Base-by-base conservation (phyloP, 2,113 vertebrate species). In the Chiloscyllium plagiosum region DNA sequence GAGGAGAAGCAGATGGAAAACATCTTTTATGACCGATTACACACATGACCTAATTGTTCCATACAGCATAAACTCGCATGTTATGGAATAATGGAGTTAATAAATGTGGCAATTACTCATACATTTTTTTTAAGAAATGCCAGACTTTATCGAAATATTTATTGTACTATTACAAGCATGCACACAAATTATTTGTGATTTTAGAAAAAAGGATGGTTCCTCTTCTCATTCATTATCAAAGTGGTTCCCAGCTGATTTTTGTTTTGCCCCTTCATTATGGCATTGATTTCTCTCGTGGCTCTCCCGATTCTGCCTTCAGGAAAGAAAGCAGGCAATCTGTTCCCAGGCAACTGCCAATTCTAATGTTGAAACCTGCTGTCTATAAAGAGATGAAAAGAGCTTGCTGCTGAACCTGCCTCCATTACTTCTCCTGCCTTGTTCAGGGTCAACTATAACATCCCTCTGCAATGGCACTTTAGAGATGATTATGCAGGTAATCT, bases 1-100 rank as follows among this genome's bases (percentile, higher is more conserved):
- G 96, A 96, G 92, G 50, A 96, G 29, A 56, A 95, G 96, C 96
- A 97, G 96, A 97, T 96, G 13, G 70, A 33, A 95, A 96, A n/a
- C 96, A 85, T 72, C 95, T 96, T 95, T 3, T 94, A 90, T 96
- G 96, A 96, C 96, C 85, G 68, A 96, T 83, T 72, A 96, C 56
- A 96, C 80, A 97, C 96, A 61, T 97, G 96, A 94, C 92, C 96
- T 96, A 95, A 95, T 89, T 95, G 86, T 66, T 61, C 96, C 29
- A 7, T 94, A 61, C n/a, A 87, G 69, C 65, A 87, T 85, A 95
- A 85, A 33, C 12, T 94, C 69, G 66, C 37, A 94, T 68, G 20
- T 70, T n/a, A 70, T 47, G 24, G 92, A 69, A 94, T 90, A 94
- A 22, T 47, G 92, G n/a, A 3, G 22, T 94, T 70, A 47, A 42